Base-by-base conservation (phyloP, 2,797 vertebrate genomes). In the Lithobates sylvaticus region DNA sequence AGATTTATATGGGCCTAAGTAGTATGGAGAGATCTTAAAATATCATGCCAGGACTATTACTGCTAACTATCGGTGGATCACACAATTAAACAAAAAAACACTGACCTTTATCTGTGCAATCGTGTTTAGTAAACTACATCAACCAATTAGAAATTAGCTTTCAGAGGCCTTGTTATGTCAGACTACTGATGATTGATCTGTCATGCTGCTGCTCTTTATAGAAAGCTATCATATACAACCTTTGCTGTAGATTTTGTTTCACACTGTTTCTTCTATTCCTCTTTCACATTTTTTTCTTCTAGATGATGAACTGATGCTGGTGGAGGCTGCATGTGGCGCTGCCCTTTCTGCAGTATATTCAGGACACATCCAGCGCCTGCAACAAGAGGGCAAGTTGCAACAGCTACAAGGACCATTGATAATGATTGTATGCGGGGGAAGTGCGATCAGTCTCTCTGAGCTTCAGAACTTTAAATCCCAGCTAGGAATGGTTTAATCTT, bases 261-360 rank as follows among this genome's bases (percentile, higher is more conserved):
- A n/a, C 10, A 5, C 21, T 23, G 21, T 9, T 58, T 21, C 21
- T 58, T 58, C 54, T 18, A 3, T 58, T 18, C 50, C 13, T 4
- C 50, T 15, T 18, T 5, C 15, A 18, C 15, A 47, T 54, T 54
- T 54, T 18, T 72, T 84, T 64, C 42, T 77, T 26, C 64, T 92
- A 98, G 97, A 98, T 0, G 97, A 98, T 0, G 97, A 98, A 91
- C 94, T 97, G 91, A 89, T 97, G 90, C 89, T 98, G 91, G 97
- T 98, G 91, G 94, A 98, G 88, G 94, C 96, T 0, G 96, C 97
- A 23, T 98, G 97, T 0, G 97, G 97, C 0, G 97, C 97, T 0
- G 92, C 96, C 8, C 93, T 98, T 90, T 95, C 96, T 0, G 92
- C 96, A 0, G 89, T 98, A 21, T 98, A 98, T 93, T 93, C 94